Percentiles rank a stretch among this genome's conserved stretches.
These are phyloP conservation scores for Temnothorax curvispinosus DNA, from an alignment of 1,140 invertebrate genomes.

Conservation along the genomic window DNA sequence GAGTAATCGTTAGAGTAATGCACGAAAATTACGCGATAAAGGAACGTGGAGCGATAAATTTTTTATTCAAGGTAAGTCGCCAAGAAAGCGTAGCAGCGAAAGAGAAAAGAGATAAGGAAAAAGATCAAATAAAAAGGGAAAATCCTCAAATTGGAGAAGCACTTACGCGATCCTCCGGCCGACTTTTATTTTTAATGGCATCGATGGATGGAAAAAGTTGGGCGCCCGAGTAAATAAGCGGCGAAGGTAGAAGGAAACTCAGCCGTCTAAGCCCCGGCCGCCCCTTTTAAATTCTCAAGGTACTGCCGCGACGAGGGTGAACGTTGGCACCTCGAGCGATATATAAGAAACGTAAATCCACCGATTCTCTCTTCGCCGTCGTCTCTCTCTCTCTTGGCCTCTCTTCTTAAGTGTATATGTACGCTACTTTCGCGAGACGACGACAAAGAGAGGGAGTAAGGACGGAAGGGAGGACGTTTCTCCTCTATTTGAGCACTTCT, in stretches of 20 bases:
- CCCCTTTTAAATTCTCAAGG: slow-evolving; percentile 77
- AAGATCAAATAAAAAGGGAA: slow-evolving; percentile 56
- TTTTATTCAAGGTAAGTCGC: slow-evolving; percentile 44
- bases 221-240: slow-evolving; percentile 73
- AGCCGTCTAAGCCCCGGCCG: slow-evolving; percentile 64
- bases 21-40: slow-evolving; percentile 20
- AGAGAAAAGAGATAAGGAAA: slow-evolving; percentile 37
- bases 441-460: slow-evolving; percentile 21
- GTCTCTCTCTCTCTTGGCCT: slow-evolving; percentile 46
- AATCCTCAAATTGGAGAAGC: slow-evolving; percentile 66
- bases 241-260: slow-evolving; percentile 67
- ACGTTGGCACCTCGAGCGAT: slow-evolving; percentile 73
- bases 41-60: slow-evolving; percentile 1
- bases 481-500: slow-evolving; percentile 34
- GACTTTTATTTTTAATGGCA: slow-evolving; percentile 76
- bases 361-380: slow-evolving; percentile 46
- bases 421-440: slow-evolving; percentile 39
- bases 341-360: slow-evolving; percentile 75
- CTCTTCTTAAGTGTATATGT: slow-evolving; percentile 49
- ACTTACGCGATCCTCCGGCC: slow-evolving; percentile 52
- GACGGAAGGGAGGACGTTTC: slow-evolving; percentile 3
- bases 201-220: slow-evolving; percentile 74
- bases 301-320: slow-evolving; percentile 61
- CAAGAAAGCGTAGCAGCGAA: not conserved
- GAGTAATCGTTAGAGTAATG: slow-evolving; percentile 32